phyloP scores from a whole-genome alignment of 2,113 vertebrate species.

The Bufo gargarizans region DNA sequence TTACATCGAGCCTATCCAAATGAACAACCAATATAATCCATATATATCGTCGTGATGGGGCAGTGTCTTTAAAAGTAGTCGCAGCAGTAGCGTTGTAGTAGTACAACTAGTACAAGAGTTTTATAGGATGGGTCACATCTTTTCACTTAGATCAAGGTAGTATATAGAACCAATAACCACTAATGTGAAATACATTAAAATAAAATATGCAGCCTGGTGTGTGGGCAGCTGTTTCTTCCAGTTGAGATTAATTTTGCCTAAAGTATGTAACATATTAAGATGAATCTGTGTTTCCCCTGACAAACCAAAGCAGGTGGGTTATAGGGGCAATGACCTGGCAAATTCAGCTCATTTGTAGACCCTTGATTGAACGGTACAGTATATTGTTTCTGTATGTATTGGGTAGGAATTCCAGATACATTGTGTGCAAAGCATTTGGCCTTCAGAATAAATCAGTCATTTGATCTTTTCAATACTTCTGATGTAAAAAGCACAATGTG shows the following conservation, averaged over 20 bases:
- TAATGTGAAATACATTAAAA: not conserved
- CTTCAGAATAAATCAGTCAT: not conserved
- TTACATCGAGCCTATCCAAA: too few species aligned
- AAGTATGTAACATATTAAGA: constrained; percentile 28
- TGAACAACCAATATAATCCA: too few species aligned
- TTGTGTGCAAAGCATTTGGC: not conserved
- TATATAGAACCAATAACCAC: not conserved
- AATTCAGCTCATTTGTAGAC: not conserved
- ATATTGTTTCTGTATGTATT: constrained; percentile 17
- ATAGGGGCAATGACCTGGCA: constrained; percentile 4
- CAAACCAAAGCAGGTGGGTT: constrained; percentile 36
- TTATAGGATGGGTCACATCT: not conserved
- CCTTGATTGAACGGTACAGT: not conserved
- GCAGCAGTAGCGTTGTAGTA: not conserved
- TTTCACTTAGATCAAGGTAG: not conserved
- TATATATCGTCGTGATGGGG: too few species aligned
- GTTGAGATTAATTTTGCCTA: constrained; percentile 2
- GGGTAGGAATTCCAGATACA: not conserved
- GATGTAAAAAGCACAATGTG: not conserved
- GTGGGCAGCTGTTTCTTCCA: constrained; percentile 36
- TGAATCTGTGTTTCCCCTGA: constrained; percentile 17
- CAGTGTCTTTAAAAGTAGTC: too few species aligned
- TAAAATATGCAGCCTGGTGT: not conserved
- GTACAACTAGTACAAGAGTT: not conserved
- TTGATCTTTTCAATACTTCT: constrained; percentile 23